phyloP scores from a whole-genome alignment of 2,113 vertebrate genomes.

The Poeciliopsis retropinna region DNA sequence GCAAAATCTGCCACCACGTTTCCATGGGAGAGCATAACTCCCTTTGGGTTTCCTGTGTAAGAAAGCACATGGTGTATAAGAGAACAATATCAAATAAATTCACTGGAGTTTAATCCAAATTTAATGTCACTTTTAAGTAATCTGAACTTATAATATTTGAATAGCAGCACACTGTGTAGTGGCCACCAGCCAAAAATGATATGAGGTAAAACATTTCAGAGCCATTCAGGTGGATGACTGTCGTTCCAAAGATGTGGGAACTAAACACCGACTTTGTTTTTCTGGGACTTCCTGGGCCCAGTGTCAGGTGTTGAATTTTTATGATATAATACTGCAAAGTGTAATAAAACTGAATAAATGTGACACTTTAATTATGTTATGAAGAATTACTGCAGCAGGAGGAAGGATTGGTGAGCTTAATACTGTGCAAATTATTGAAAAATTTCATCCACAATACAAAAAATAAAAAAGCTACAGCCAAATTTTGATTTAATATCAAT shows the following conservation, averaged over 20 bases:
- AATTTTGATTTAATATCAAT: no score
- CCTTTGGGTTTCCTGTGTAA: constrained; percentile 92
- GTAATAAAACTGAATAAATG: background rate
- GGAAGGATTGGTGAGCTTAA: background rate
- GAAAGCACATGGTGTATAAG: background rate
- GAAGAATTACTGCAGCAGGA: background rate
- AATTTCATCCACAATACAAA: background rate
- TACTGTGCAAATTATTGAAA: background rate
- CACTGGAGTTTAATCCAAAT: background rate
- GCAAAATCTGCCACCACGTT: constrained; percentile 98
- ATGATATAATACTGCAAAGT: no score
- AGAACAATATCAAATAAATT: background rate
- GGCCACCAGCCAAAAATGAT: no score
- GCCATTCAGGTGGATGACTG: background rate
- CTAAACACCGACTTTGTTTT: background rate
- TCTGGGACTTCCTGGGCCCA: no score
- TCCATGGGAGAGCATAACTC: constrained; percentile 97
- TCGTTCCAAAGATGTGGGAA: background rate
- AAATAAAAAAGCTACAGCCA: background rate
- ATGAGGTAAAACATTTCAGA: no score
- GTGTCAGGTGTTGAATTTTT: no score
- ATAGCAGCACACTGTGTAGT: background rate
- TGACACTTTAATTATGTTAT: background rate
- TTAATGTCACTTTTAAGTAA: background rate
- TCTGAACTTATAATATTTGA: background rate